These are phyloP conservation scores for Thera obeliscata DNA, from an alignment of 2,888 invertebrate genomes.

Conservation along the genomic window DNA sequence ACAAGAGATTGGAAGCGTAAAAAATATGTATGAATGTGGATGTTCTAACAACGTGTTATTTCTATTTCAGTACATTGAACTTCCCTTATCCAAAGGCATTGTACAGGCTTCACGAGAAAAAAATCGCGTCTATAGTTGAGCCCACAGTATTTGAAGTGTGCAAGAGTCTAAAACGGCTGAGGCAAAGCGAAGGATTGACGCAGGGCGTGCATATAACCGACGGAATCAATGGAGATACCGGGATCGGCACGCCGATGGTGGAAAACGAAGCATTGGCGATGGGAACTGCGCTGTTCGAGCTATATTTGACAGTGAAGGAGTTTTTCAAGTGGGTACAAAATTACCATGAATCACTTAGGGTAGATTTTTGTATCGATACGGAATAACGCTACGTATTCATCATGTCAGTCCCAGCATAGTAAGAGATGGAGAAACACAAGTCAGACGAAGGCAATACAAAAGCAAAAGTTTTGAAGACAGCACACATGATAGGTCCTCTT, in stretches of 20 bases:
- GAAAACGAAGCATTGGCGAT: conserved; percentile 88
- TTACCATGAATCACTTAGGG: too few species aligned
- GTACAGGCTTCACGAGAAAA: conserved; percentile 89
- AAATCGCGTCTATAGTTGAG: conserved; percentile 88
- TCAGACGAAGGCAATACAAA: too few species aligned
- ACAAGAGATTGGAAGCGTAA: too few species aligned
- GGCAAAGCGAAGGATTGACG: conserved; percentile 78
- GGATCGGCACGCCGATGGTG: conserved; percentile 71
- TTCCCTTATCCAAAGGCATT: conserved; percentile 89
- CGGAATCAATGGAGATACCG: conserved; percentile 81
- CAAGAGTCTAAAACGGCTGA: conserved; percentile 87
- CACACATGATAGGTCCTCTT: too few species aligned
- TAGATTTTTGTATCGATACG: too few species aligned
- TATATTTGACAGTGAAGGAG: conserved; percentile 95
- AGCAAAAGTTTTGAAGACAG: too few species aligned
- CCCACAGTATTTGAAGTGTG: conserved; percentile 90
- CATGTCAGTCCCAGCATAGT: too few species aligned
- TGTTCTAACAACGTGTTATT: conserved; percentile 35
- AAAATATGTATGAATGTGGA: too few species aligned
- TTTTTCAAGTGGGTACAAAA: conserved; percentile 87
- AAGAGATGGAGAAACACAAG: too few species aligned
- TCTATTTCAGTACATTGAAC: conserved; percentile 85
- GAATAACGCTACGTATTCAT: too few species aligned
- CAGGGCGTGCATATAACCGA: conserved; percentile 76
- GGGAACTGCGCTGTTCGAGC: conserved; percentile 95